Evolutionary conservation across 2,888 invertebrate genomes (phyloP), one percentile per base, ranked within the genome.

Genomic region (Habrosyne pyritoides): DNA sequence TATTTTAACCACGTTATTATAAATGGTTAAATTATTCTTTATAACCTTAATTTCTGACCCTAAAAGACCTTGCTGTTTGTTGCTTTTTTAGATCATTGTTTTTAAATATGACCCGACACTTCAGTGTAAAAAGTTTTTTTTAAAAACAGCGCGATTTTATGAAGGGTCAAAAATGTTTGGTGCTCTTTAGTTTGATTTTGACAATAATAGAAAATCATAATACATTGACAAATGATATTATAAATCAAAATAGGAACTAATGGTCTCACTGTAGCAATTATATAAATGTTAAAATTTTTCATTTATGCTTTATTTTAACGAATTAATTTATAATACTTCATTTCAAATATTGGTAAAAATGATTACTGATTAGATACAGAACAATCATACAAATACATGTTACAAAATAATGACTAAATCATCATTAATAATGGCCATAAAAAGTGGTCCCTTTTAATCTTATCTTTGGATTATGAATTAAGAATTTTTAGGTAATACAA

Each of bases 391-490:
- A 36, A 14, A 42, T 42, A 42, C 7, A 42, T 2, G 18, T 42
- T 42, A 18, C 10, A 42, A 42, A 42, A 42, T 42, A 42, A 42
- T 42, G 14, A 18, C 8, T 14, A 7, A 18, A 6, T 42, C 18
- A 18, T 18, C 0, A 42, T 42, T 18, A n/a, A 42, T 18, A 42
- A 12, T 42, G 42, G 42, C 42, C 42, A 42, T 42, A 18, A 18
- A 42, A 0, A 42, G 18, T 42, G 42, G 42, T 42, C 42, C 42
- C 42, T 26, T 49, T 26, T 48, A n/a, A 22, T 48, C n/a, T 24
- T 24, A 49, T 49, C 49, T 49, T 49, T 49, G 49, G 14, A 14
- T 49, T 18, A 26, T 8, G 26, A 26, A 47, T 2, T 47, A 22
- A 21, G 47, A 10, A 47, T 47, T 47, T 47, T n/a, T 21, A 47